These are phyloP conservation scores for Solen grandis DNA, from an alignment of 1,140 invertebrate species.

Conservation along the genomic window DNA sequence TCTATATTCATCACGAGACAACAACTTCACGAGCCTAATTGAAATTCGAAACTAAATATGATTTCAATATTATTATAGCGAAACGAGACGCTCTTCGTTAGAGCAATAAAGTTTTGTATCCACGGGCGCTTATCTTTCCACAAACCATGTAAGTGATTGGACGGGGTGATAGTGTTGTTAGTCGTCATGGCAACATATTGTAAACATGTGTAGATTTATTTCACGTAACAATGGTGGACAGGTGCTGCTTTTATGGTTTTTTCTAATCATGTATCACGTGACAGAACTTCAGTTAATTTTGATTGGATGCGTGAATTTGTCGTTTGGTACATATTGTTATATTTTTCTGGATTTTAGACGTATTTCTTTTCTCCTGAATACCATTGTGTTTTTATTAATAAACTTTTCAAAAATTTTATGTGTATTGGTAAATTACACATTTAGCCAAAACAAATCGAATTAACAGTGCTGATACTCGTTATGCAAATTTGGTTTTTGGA, in stretches of 20 bases:
- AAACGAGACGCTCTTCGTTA: slow-evolving; percentile 31
- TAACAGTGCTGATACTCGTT: background rate
- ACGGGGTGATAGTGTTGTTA: slow-evolving; percentile 49
- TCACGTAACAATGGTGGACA: slow-evolving; percentile 49
- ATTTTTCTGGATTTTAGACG: background rate
- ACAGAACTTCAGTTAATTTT: background rate
- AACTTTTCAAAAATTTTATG: too few relatives aligned
- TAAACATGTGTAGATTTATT: slow-evolving; percentile 64
- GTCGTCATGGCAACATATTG: slow-evolving; percentile 59
- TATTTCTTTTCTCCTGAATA: background rate
- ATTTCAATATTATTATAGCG: slow-evolving; percentile 50
- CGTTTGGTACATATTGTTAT: background rate
- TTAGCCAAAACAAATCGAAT: background rate
- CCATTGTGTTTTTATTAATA: too few relatives aligned
- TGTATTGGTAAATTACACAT: background rate
- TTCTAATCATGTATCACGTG: background rate
- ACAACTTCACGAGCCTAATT: background rate
- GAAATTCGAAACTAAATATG: slow-evolving; percentile 15
- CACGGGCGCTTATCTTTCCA: slow-evolving; percentile 19
- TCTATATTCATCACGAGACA: background rate
- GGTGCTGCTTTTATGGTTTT: slow-evolving; percentile 29
- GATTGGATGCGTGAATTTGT: background rate
- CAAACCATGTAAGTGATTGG: slow-evolving; percentile 52
- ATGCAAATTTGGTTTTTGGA: background rate
- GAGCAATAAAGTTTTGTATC: slow-evolving; percentile 18